Base-by-base conservation (phyloP, 2,113 vertebrate genomes). In the Lethenteron camtschaticum region DNA sequence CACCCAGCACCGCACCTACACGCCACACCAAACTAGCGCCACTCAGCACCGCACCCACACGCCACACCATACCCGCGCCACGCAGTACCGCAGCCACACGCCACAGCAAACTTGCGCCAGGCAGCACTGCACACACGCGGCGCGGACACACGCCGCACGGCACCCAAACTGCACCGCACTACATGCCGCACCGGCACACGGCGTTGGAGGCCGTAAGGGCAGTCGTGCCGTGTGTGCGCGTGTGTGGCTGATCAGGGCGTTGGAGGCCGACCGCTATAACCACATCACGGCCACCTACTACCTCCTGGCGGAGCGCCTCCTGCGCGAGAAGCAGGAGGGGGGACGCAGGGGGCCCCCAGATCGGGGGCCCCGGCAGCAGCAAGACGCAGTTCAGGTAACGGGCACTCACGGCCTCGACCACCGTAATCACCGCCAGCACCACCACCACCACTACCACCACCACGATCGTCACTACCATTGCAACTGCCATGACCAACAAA, bases 251-350 rank as follows among this genome's bases (percentile, higher is more conserved):
- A n/a, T n/a, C 73, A 85, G 83, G 76, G 82, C 82, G 0, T 73
- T 85, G 75, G 82, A 85, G 41, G 79, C 82, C 0, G 73, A 85
- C 20, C 76, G 74, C 60, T 85, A 85, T 76, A 83, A 85, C 77
- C 83, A 85, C 75, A 78, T 85, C 75, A 84, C 83, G 0, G 83
- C 83, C 74, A 85, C 82, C 0, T 85, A 84, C 71, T 85, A 81
- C 73, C 77, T 85, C 73, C 77, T 85, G 75, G 82, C 81, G 0
- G 83, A 85, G 74, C 77, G 81, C 70, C 80, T 84, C 73, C 78
- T 83, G 59, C 73, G 81, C 58, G 82, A 85, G 74, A 83, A 83
- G 72, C 81, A 78, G 72, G 79, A 84, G 74, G 75, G 76, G 78
- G 77, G 69, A 76, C 76, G 58, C 76, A 69, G 68, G 68, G 58